Conservation (phyloP, 2,888 invertebrate species). For the Cecidostiba fungosa region DNA sequence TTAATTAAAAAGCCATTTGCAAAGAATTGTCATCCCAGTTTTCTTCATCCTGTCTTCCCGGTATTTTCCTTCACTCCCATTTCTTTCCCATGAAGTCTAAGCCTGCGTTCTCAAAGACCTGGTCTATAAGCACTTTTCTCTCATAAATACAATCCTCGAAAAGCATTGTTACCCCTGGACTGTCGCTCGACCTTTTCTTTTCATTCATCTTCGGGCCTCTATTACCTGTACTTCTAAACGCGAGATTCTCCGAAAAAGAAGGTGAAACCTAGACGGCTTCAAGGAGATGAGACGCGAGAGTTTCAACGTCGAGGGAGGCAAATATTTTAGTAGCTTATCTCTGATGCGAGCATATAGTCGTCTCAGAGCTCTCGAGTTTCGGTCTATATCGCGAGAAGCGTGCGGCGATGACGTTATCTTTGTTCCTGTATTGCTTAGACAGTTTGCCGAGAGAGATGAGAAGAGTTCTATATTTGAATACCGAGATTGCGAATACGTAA, state of each 20-base stretch:
- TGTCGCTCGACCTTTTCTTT: conserved; percentile 22
- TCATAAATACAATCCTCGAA: conserved; percentile 44
- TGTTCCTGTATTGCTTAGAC: not conserved
- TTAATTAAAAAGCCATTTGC: not conserved
- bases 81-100: conserved; percentile 38
- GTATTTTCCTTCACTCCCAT: conserved; percentile 45
- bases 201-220: not conserved
- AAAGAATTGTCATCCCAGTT: conserved; percentile 11
- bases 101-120: conserved; percentile 26
- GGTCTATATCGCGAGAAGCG: not conserved
- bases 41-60: conserved; percentile 35
- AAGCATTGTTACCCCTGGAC: conserved; percentile 37
- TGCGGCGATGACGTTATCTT: conserved; percentile 27
- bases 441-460: not conserved
- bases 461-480: conserved; percentile 23
- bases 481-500: not conserved
- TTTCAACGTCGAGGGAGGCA: conserved; percentile 66
- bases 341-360: not conserved
- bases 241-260: conserved; percentile 58
- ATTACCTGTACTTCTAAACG: conserved; percentile 9
- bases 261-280: conserved; percentile 63
- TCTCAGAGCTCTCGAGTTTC: not conserved
- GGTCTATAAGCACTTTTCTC: conserved; percentile 20
- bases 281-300: not conserved
- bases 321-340: conserved; percentile 73